Percentiles rank a stretch among this genome's conserved stretches.
These are phyloP conservation scores for Scopus umbretta DNA, from an alignment of 2,113 vertebrate species.

Conservation along the genomic window DNA sequence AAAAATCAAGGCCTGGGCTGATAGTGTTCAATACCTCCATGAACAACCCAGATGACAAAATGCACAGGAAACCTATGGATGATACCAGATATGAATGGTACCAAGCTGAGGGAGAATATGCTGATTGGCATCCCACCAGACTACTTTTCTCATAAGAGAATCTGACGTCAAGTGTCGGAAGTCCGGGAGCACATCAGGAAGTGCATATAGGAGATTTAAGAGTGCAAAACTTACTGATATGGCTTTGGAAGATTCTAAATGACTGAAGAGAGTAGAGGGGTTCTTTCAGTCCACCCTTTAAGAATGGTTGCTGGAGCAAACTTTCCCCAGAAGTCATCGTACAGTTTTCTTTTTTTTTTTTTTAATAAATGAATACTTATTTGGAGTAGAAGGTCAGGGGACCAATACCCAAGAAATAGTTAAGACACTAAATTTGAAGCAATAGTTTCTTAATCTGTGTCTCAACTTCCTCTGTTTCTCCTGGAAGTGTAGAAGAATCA, in stretches of 20 bases:
- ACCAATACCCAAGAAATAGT: not conserved
- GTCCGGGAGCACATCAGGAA: not conserved
- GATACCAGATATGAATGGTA: not conserved
- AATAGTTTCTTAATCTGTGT: not conserved
- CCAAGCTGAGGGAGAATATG: rapidly evolving
- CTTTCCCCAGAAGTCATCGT: not conserved
- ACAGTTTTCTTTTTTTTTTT: not conserved
- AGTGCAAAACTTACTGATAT: not conserved
- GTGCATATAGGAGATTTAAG: not conserved
- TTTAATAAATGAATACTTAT: not conserved
- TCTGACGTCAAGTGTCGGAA: not conserved
- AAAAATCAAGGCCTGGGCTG: not conserved
- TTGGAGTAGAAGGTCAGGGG: not conserved
- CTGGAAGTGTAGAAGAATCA: not conserved
- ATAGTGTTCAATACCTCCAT: not conserved
- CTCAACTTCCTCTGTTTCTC: not conserved
- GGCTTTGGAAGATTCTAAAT: not conserved
- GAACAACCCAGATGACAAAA: not conserved
- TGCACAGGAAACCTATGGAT: not conserved
- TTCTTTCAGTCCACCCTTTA: not conserved
- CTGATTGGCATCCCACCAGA: not conserved
- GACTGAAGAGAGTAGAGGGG: not conserved
- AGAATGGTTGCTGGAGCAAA: not conserved
- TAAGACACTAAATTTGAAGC: not conserved
- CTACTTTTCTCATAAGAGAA: not conserved